Evolutionary conservation across 2,797 vertebrate species (phyloP), one percentile per base, ranked within the genome.

Genomic region (Meriones psammophilus): DNA sequence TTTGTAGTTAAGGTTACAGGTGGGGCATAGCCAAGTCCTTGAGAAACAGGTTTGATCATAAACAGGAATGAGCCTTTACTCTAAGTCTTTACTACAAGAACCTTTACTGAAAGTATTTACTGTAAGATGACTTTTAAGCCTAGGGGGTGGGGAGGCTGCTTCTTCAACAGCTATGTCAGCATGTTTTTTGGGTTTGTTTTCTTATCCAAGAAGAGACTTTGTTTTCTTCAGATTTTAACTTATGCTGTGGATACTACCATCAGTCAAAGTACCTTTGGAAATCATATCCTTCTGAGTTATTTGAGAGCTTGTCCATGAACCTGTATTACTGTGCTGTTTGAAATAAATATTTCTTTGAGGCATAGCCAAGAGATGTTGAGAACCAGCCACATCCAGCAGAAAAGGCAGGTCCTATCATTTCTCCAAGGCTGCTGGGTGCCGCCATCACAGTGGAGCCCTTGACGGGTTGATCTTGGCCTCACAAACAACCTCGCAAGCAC

Each of bases 301-400:
- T 89, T 89, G 54, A 33, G 66, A 13, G 46, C 74, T 74, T 93
- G 80, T 80, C 84, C 69, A 58, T 28, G 74, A 88, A 4, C 24
- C 56, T 91, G 24, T 92, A 79, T 91, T 76, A 87, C 64, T 91
- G 95, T 96, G 54, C 42, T 79, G 81, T 90, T 78, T 89, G 85
- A 64, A 86, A 22, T 81, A 93, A 90, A 74, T 58, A 58, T 3
- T 22, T 97, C 68, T 88, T 95, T 62, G 73, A 26, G 30, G 76
- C 78, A 69, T 12, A 66, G 66, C 50, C 36, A 64, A 73, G 85
- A 94, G 62, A 58, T 96, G 13, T 62, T 73, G 68, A 78, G 62
- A 92, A 85, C 66, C 92, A 96, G 85, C 73, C 94, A 95, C 39
- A 69, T 79, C 56, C 69, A 92, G n/a, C 78, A 90, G 77, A 46